Evolutionary conservation across 2,797 vertebrate species (phyloP), one percentile per base, ranked within the genome.

Genomic region (Danio jaintianensis): DNA sequence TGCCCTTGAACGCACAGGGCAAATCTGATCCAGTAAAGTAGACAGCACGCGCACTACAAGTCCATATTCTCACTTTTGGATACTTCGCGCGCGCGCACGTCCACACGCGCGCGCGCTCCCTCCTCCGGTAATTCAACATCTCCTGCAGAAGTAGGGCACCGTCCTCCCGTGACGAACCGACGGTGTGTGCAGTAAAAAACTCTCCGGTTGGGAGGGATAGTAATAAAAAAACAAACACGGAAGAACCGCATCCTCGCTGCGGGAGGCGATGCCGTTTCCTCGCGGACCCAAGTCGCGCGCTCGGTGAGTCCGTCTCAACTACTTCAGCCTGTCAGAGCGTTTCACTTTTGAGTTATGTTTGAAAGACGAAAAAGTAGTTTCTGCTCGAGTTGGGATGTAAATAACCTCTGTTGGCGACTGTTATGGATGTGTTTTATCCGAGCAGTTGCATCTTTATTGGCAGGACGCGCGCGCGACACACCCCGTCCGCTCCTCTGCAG

Each of bases 1-100:
- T 96, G 96, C 95, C 94, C 94, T 93, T 92, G 94, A 94, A 92
- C 91, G 88, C 89, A 86, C 91, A 87, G 89, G 90, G 91, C 92
- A 93, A 88, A 94, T 90, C 91, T 91, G 89, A 91, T 87, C 93
- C 90, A 87, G 90, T 90, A 91, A 94, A 93, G 91, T 91, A 76
- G 89, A 62, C 62, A 53, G 73, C 52, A 69, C 62, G 89, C 88
- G 87, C 90, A 87, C 85, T 88, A 87, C 85, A 94, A 94, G 91
- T 94, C 90, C 90, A 89, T 86, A 90, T 91, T 91, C 92, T 88
- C 91, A 94, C 92, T 94, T 93, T 92, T 92, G 85, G 89, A 82
- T 91, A 91, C 90, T 92, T 92, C 88, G 86, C 85, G 13, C 52
- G 38, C 80, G 82, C 86, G 85, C 86, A 62, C 66, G 72, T 22